Percentiles rank a stretch among this genome's conserved stretches.
These are phyloP conservation scores for Herpetotheres cachinnans DNA, from an alignment of 2,113 vertebrate genomes.

Conservation along the genomic window DNA sequence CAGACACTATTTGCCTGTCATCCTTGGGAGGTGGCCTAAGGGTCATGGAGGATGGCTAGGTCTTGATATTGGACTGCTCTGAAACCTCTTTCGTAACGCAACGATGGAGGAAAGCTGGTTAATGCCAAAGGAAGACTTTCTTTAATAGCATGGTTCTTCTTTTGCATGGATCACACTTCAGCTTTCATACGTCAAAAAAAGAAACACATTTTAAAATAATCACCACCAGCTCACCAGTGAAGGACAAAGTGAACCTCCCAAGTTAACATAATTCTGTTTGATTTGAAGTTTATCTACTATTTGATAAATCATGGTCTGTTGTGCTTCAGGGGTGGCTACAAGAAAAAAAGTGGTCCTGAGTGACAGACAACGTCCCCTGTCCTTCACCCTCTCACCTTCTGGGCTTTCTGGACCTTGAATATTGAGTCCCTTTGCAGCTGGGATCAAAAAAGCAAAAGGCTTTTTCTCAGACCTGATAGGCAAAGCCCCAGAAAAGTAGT, in stretches of 20 bases:
- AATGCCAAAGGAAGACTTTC: background rate
- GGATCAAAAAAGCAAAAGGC: background rate
- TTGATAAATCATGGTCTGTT: background rate
- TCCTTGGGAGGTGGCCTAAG: accelerated
- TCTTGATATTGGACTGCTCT: background rate
- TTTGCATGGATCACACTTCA: background rate
- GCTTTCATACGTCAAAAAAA: background rate
- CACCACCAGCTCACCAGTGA: background rate
- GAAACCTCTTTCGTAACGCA: background rate
- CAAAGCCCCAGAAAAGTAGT: slow-evolving; percentile 33
- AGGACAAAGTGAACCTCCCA: background rate
- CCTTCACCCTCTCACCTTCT: background rate
- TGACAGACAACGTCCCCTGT: background rate
- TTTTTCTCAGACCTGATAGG: slow-evolving; percentile 9
- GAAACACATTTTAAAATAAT: background rate
- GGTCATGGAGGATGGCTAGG: background rate
- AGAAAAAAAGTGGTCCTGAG: background rate
- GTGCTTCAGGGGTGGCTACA: background rate
- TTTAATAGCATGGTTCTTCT: background rate
- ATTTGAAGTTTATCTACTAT: background rate
- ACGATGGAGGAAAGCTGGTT: background rate
- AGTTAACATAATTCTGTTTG: background rate
- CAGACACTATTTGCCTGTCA: background rate
- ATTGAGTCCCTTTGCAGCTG: background rate
- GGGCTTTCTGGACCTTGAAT: background rate